These are phyloP conservation scores for Atopsyche davidsoni DNA, from an alignment of 1,140 invertebrate genomes.

Conservation along the genomic window DNA sequence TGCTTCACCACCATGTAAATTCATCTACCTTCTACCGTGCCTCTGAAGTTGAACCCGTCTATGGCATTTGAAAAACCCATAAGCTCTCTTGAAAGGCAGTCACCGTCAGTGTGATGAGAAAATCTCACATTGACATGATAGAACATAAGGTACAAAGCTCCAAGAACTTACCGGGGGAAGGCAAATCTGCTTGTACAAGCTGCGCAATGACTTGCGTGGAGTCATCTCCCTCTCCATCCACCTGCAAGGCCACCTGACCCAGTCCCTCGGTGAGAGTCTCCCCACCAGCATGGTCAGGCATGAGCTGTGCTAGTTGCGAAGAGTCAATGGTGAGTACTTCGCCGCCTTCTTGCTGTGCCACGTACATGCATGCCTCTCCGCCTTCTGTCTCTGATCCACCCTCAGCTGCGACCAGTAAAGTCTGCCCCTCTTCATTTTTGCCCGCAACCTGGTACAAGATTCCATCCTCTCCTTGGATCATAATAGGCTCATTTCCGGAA, in stretches of 20 bases:
- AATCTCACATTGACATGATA: too few relatives aligned
- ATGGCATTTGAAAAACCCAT: too few relatives aligned
- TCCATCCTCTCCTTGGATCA: slow-evolving; percentile 62
- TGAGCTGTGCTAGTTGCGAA: slow-evolving; percentile 40
- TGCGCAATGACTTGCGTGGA: slow-evolving; percentile 71
- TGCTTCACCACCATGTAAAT: too few relatives aligned
- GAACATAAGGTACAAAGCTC: too few relatives aligned
- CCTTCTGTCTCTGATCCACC: slow-evolving; percentile 57
- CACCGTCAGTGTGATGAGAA: too few relatives aligned
- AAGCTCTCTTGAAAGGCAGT: too few relatives aligned
- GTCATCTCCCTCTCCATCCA: slow-evolving; percentile 51
- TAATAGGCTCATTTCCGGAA: slow-evolving; percentile 49
- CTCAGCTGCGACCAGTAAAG: slow-evolving; percentile 59
- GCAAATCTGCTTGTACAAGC: slow-evolving; percentile 72
- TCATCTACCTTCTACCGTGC: too few relatives aligned
- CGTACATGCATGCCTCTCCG: slow-evolving; percentile 39
- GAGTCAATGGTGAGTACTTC: slow-evolving; percentile 44
- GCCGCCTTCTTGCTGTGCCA: slow-evolving; percentile 28
- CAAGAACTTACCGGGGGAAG: slow-evolving; percentile 61
- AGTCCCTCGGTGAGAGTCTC: slow-evolving; percentile 30
- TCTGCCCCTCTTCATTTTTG: slow-evolving; percentile 69
- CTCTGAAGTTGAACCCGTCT: too few relatives aligned
- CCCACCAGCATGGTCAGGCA: slow-evolving; percentile 36
- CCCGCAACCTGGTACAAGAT: slow-evolving; percentile 66
- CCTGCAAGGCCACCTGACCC: slow-evolving; percentile 49